Evolutionary conservation across 1,140 invertebrate genomes (phyloP), one percentile per base, ranked within the genome.

Genomic region (Acromyrmex charruanus): DNA sequence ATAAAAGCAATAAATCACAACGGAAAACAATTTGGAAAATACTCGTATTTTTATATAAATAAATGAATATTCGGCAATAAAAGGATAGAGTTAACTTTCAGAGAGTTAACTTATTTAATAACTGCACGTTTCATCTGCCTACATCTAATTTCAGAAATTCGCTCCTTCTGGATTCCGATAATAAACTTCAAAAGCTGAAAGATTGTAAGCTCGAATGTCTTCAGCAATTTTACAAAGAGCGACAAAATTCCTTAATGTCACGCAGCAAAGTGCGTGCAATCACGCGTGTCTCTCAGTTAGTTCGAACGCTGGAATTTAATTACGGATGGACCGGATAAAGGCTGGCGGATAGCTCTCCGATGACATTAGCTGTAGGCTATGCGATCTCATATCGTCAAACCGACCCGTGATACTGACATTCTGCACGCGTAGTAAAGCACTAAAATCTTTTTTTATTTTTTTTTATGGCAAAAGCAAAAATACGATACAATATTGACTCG

Each of bases 251-350:
- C 77, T 86, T 77, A 65, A 61, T 75, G 75, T 49, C 53, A 51
- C 39, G 31, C 35, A 51, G 21, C 49, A 53, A 59, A 69, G 61
- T 74, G 69, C 85, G 84, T 75, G 69, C 87, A 81, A 87, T 88
- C 77, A 88, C 85, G 85, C 77, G 77, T 86, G 49, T 28, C 74
- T 61, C 44, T 71, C 72, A 51, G 51, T 58, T 59, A 77, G 66
- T 79, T 81, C 84, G 84, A 86, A 86, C 84, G 28, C 3, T 35
- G 87, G 87, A 88, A 88, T 88, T 88, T 88, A 88, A 88, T 88
- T 88, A 87, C 65, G 59, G 35, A 49, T 35, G 69, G 53, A 53
- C 39, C 66, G 66, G 58, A 69, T 81, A 84, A 87, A 87, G 61
- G 66, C 49, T 58, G 77, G 21, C 55, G 44, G 77, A 63, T 69